phyloP scores from a whole-genome alignment of 2,888 invertebrate genomes.

The Agrotis exclamationis region DNA sequence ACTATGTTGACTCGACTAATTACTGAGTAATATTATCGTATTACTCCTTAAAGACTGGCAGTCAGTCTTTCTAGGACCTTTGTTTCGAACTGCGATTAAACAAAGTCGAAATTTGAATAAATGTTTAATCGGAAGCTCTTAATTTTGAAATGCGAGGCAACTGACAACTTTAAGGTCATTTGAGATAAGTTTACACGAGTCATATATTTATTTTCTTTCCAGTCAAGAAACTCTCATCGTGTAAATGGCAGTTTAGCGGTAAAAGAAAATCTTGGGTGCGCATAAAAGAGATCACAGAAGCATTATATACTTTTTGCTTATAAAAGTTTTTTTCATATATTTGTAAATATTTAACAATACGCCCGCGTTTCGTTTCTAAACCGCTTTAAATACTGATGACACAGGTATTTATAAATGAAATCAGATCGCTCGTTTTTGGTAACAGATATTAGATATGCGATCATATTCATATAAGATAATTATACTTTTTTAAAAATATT shows the following conservation, averaged over 20 bases:
- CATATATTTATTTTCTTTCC: neutral
- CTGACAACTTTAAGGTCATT: neutral
- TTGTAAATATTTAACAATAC: slow-evolving; percentile 39
- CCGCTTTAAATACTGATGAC: slow-evolving; percentile 37
- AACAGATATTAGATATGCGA: slow-evolving; percentile 64
- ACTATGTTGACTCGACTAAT: too few species aligned
- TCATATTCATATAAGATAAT: slow-evolving; percentile 48
- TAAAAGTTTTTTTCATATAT: slow-evolving; percentile 25
- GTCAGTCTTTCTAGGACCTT: neutral
- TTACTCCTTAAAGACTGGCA: neutral
- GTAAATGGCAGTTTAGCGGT: slow-evolving; percentile 18
- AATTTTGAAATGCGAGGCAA: too few species aligned
- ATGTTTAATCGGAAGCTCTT: neutral
- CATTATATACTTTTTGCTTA: slow-evolving; percentile 15
- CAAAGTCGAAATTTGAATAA: too few species aligned
- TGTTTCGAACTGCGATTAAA: neutral
- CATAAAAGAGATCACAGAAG: slow-evolving; percentile 32
- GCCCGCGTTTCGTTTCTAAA: slow-evolving; percentile 18
- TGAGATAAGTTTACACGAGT: slow-evolving; percentile 1
- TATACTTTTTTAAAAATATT: slow-evolving; percentile 35
- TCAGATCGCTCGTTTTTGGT: slow-evolving; percentile 57
- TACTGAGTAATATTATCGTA: neutral
- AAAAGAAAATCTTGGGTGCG: slow-evolving; percentile 34
- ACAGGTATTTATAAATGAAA: slow-evolving; percentile 16
- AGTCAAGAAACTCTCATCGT: slow-evolving; percentile 5